Conservation (phyloP, 2,888 invertebrate genomes). For the Meiosimyza platycephala region DNA sequence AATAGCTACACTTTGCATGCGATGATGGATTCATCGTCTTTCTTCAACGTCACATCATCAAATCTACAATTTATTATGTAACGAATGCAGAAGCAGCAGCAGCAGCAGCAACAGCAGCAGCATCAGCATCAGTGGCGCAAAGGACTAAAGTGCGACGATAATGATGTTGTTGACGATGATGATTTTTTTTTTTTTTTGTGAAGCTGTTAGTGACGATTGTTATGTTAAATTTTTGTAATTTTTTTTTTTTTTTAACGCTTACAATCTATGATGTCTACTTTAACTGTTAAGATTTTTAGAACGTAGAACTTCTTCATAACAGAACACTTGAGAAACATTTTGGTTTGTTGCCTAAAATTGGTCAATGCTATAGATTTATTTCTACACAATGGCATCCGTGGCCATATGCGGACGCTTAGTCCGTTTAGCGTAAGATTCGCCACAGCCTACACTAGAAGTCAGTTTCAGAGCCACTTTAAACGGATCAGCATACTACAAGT, state of each 20-base stretch:
- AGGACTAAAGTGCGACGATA: slow-evolving; percentile 15
- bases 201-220: not conserved
- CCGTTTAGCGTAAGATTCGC: too few species aligned
- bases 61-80: slow-evolving; percentile 56
- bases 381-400: too few species aligned
- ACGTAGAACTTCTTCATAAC: not conserved
- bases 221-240: not conserved
- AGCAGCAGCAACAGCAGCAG: too few species aligned
- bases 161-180: slow-evolving; percentile 25
- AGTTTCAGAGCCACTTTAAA: too few species aligned
- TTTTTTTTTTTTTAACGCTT: not conserved
- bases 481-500: too few species aligned
- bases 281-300: not conserved
- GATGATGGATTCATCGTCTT: slow-evolving; percentile 64
- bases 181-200: slow-evolving; percentile 20
- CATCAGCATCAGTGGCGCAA: not conserved
- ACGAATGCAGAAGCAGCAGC: slow-evolving; percentile 1
- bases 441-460: too few species aligned
- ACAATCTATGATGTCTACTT: not conserved
- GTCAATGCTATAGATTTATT: too few species aligned
- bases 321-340: too few species aligned
- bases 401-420: too few species aligned
- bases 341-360: too few species aligned
- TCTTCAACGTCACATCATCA: slow-evolving; percentile 63
- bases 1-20: slow-evolving; percentile 61